Percentiles rank a stretch among this genome's conserved stretches.
Evolutionary conservation across 2,797 vertebrate genomes (phyloP).

Genomic region (Hydrophis major): DNA sequence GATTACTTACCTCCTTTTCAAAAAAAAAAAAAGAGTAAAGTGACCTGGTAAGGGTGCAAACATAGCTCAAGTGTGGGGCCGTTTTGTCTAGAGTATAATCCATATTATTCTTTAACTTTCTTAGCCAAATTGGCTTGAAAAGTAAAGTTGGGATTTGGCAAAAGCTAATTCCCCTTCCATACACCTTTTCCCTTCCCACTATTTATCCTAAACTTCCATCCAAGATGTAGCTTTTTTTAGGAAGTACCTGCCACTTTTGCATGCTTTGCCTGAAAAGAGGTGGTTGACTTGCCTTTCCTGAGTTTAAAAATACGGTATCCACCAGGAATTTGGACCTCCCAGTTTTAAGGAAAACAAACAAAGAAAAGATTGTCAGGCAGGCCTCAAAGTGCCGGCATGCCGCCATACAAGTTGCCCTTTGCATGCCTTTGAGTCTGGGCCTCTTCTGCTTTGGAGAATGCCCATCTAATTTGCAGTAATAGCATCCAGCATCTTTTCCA

Average conservation of each 20-base stretch:
- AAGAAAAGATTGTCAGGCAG: slow-evolving; percentile 71
- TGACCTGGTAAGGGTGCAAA: slow-evolving; percentile 53
- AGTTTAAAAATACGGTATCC: slow-evolving; percentile 62
- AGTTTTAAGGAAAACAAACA: slow-evolving; percentile 64
- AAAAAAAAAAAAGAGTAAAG: slow-evolving; percentile 47
- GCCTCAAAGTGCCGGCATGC: slow-evolving; percentile 42
- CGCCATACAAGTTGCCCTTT: slow-evolving; percentile 25
- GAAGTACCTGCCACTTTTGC: slow-evolving; percentile 70
- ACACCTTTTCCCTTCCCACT: slow-evolving; percentile 35
- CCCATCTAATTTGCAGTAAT: slow-evolving; percentile 13
- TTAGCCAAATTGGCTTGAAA: slow-evolving; percentile 36
- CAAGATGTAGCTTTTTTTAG: slow-evolving; percentile 22
- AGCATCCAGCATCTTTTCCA: not conserved
- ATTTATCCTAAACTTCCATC: slow-evolving; percentile 40
- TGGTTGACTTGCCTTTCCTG: slow-evolving; percentile 42
- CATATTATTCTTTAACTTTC: slow-evolving; percentile 58
- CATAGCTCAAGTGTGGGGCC: slow-evolving; percentile 59
- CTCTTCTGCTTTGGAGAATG: slow-evolving; percentile 24
- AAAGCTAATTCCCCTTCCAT: not conserved
- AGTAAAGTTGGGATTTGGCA: slow-evolving; percentile 29
- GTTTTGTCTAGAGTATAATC: slow-evolving; percentile 65
- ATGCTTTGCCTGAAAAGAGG: slow-evolving; percentile 27
- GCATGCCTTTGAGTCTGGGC: slow-evolving; percentile 28
- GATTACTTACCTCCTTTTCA: slow-evolving; percentile 16
- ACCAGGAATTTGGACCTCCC: slow-evolving; percentile 66